Evolutionary conservation across 2,888 invertebrate species (phyloP).

Genomic region (Tetragonula carbonaria): DNA sequence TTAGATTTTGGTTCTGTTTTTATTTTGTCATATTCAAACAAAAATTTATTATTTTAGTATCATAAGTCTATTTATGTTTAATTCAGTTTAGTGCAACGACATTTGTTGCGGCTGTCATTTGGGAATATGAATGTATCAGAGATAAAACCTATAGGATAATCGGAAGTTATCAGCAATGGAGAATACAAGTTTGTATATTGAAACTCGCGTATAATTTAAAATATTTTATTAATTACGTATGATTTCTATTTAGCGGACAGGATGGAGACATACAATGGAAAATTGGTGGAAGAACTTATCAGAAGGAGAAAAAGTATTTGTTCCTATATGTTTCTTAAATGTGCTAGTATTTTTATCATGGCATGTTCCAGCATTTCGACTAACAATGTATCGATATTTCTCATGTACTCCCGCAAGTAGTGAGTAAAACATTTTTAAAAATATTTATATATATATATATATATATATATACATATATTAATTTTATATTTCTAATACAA

Average conservation of each 20-base stretch:
- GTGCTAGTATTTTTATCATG: constrained; percentile 92
- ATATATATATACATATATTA: background rate
- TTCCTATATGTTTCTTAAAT: constrained; percentile 92
- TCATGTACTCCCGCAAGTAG: constrained; percentile 92
- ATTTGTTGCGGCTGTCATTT: constrained; percentile 91
- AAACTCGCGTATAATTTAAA: background rate
- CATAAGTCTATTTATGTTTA: constrained; percentile 39
- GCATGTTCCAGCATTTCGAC: constrained; percentile 90
- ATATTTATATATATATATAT: background rate
- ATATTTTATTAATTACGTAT: constrained; percentile 2
- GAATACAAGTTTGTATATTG: constrained; percentile 66
- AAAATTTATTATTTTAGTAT: constrained; percentile 31
- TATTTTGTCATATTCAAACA: constrained; percentile 12
- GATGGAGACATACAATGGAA: constrained; percentile 78
- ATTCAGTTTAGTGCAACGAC: constrained; percentile 88
- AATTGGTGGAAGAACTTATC: constrained; percentile 90
- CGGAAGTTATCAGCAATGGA: constrained; percentile 65
- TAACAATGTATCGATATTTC: constrained; percentile 93
- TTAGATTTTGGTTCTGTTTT: background rate
- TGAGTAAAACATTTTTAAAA: constrained; percentile 83
- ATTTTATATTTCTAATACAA: constrained; percentile 81
- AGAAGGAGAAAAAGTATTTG: constrained; percentile 91
- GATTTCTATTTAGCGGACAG: constrained; percentile 70
- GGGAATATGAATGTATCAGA: constrained; percentile 92
- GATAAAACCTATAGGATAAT: constrained; percentile 71